phyloP scores from a whole-genome alignment of 1,140 invertebrate genomes.

The Heliconius hewitsoni region DNA sequence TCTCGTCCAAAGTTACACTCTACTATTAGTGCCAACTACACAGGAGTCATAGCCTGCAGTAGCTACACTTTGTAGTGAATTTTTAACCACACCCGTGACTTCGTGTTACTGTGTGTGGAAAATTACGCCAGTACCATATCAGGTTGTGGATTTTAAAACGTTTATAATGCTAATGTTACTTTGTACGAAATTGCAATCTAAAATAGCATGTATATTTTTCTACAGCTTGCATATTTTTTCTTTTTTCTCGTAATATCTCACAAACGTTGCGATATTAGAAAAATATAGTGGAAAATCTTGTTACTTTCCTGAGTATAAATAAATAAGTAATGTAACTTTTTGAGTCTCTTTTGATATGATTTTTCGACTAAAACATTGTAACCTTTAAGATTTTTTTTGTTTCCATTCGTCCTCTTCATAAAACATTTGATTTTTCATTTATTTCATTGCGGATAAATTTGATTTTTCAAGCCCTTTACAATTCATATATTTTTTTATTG shows the following conservation, averaged over 20 bases:
- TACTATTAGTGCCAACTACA: background rate
- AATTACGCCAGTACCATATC: conserved; percentile 15
- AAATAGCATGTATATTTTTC: background rate
- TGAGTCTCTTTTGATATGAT: too few species aligned
- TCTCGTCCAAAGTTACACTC: background rate
- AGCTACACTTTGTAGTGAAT: conserved; percentile 18
- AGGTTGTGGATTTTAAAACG: conserved; percentile 17
- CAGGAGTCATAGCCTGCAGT: conserved; percentile 9
- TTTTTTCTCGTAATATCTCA: too few species aligned
- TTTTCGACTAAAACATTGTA: background rate
- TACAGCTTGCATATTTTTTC: background rate
- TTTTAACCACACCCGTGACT: conserved; percentile 23
- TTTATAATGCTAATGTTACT: conserved; percentile 5
- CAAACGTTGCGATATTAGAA: too few species aligned
- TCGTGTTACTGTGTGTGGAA: conserved; percentile 6
- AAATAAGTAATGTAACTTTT: too few species aligned
- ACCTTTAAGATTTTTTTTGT: too few species aligned
- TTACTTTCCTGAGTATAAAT: too few species aligned
- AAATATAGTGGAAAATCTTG: too few species aligned
- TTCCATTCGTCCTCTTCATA: too few species aligned
- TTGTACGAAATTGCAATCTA: background rate
- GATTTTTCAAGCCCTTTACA: too few species aligned
- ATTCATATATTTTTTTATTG: too few species aligned
- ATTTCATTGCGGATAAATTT: too few species aligned
- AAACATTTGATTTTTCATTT: too few species aligned